A percentile compares a stretch with the other conserved stretches of the same genome.
Evolutionary conservation across 2,113 vertebrate genomes (phyloP).

Genomic region (Cynocephalus volans): DNA sequence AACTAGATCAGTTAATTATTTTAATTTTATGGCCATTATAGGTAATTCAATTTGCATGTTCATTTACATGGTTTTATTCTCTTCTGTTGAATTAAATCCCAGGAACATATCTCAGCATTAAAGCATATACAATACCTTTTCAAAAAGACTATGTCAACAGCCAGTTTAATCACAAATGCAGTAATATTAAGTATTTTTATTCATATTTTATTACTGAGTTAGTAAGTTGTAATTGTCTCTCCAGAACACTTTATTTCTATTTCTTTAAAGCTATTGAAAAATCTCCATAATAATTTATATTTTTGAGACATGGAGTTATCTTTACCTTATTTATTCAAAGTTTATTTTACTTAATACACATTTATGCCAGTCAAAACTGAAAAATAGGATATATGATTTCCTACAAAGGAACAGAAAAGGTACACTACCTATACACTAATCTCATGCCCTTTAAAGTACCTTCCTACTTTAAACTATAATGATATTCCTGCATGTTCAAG

Average conservation of each 20-base stretch:
- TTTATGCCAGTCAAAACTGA: slow-evolving; percentile 26
- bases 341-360: slow-evolving; percentile 34
- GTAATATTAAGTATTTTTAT: not conserved
- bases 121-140: not conserved
- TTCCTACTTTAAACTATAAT: slow-evolving; percentile 49
- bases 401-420: not conserved
- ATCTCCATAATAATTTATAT: not conserved
- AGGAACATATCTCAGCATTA: not conserved
- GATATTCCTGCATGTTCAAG: slow-evolving; percentile 11
- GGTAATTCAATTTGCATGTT: not conserved
- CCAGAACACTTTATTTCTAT: not conserved
- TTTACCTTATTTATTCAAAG: slow-evolving; percentile 1
- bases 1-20: not conserved
- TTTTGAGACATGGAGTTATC: slow-evolving; percentile 38
- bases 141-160: not conserved
- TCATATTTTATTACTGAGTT: slow-evolving; percentile 19
- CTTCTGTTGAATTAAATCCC: not conserved
- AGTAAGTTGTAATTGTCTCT: slow-evolving; percentile 6
- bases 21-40: not conserved
- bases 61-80: not conserved
- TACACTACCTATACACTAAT: not conserved
- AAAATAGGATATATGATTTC: not conserved
- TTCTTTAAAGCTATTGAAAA: slow-evolving; percentile 37
- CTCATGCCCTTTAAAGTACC: slow-evolving; percentile 46
- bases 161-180: not conserved